Evolutionary conservation across 1,140 invertebrate species (phyloP).

Genomic region (Papilio dardanus): DNA sequence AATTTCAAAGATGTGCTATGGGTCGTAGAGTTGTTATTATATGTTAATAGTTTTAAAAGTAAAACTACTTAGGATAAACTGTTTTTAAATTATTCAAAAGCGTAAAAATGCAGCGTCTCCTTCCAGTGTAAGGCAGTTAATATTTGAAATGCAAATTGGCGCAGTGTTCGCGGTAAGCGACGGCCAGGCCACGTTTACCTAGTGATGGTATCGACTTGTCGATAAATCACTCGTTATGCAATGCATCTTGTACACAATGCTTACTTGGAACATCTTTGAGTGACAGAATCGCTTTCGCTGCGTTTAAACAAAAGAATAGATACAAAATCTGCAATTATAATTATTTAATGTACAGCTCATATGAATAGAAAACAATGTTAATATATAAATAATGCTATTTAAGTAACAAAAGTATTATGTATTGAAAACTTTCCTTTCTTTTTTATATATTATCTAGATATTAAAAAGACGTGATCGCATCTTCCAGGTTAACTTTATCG

Average conservation of each 20-base stretch:
- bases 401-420: background rate
- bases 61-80: background rate
- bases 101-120: background rate
- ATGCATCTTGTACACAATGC: background rate
- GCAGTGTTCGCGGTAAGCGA: background rate
- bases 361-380: background rate
- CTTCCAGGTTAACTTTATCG: background rate
- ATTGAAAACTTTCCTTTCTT: background rate
- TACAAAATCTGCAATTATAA: background rate
- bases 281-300: background rate
- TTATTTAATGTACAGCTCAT: background rate
- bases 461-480: background rate
- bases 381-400: background rate
- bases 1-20: background rate
- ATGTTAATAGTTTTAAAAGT: background rate
- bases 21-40: background rate
- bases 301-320: background rate
- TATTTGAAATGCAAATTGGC: constrained; percentile 36
- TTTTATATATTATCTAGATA: background rate
- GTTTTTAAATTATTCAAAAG: background rate
- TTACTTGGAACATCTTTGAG: background rate
- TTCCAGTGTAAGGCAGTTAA: constrained; percentile 15
- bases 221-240: constrained; percentile 15
- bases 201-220: constrained; percentile 16
- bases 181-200: background rate